phyloP scores from a whole-genome alignment of 1,140 invertebrate species.

The Cheumatopsyche charites region DNA sequence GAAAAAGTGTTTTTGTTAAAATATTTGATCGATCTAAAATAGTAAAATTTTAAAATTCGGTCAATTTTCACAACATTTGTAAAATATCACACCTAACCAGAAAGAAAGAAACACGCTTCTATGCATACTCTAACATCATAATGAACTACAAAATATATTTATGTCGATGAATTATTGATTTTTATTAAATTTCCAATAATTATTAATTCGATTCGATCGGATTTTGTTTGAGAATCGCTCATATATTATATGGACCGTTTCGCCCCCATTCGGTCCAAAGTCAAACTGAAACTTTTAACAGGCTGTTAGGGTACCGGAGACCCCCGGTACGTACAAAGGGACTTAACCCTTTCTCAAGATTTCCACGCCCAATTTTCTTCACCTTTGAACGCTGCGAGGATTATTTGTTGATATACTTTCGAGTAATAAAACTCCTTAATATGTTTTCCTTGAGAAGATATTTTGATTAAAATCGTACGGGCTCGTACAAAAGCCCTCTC shows the following conservation, averaged over 20 bases:
- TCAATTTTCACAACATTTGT: too few species aligned
- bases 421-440: slow-evolving; percentile 39
- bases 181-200: too few species aligned
- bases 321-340: slow-evolving; percentile 33
- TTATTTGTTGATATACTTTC: slow-evolving; percentile 41
- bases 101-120: too few species aligned
- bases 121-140: too few species aligned
- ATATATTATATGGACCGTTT: slow-evolving; percentile 24
- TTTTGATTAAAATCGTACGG: slow-evolving; percentile 38
- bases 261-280: slow-evolving; percentile 37
- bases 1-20: too few species aligned
- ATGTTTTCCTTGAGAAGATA: slow-evolving; percentile 39
- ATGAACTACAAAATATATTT: too few species aligned
- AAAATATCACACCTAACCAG: too few species aligned
- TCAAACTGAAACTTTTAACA: slow-evolving; percentile 41
- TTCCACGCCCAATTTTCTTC: slow-evolving; percentile 40
- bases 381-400: slow-evolving; percentile 37
- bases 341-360: slow-evolving; percentile 40
- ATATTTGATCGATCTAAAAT: too few species aligned
- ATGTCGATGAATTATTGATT: too few species aligned
- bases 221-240: slow-evolving; percentile 24
- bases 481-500: slow-evolving; percentile 11
- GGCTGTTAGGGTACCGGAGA: slow-evolving; percentile 32
- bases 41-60: too few species aligned
- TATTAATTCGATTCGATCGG: not conserved